Base-by-base conservation (phyloP, 2,888 invertebrate species). In the Zaprionus obscuricornis region DNA sequence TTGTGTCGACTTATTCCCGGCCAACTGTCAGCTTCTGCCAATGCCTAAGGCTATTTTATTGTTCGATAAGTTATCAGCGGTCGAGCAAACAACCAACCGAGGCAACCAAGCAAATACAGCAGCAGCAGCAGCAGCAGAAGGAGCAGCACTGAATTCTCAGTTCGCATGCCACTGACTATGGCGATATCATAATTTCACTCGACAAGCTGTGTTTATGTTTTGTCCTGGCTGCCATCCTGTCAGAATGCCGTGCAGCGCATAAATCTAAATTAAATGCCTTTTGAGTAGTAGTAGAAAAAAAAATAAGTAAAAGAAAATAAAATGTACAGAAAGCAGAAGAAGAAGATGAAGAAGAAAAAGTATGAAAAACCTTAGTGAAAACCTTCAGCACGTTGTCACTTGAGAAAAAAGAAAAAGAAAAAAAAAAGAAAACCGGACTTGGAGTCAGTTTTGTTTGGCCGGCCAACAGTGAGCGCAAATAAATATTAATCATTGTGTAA, bases 401-500 rank as follows among this genome's bases (percentile, higher is more conserved):
- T 39, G 37, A 10, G 55, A 49, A 52, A 59, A 55, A 36, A 55
- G 33, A 67, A n/a, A n/a, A n/a, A n/a, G n/a, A n/a, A n/a, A n/a
- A n/a, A n/a, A 46, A n/a, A 20, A 14, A 10, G 16, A 17, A 18
- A 39, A 31, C 22, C 49, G 72, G 52, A 58, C 62, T 36, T 20
- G 7, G 54, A 45, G 17, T 36, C 22, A 16, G 39, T 34, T 31
- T 45, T 6, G n/a, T 37, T 18, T 39, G 40, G 29, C 16, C 42
- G 68, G 11, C 33, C 22, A 66, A 68, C 66, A 67, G 66, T 83
- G 68, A 66, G 70, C 66, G 62, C 70, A 78, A 85, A 87, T 74
- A 86, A 76, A 83, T 87, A 86, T 86, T 87, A 87, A 86, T 86
- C 87, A 87, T 87, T 78, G 75, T 66, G 81, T 85, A 87, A 85